These are phyloP conservation scores for Alcis repandata DNA, from an alignment of 2,888 invertebrate species.

Conservation along the genomic window DNA sequence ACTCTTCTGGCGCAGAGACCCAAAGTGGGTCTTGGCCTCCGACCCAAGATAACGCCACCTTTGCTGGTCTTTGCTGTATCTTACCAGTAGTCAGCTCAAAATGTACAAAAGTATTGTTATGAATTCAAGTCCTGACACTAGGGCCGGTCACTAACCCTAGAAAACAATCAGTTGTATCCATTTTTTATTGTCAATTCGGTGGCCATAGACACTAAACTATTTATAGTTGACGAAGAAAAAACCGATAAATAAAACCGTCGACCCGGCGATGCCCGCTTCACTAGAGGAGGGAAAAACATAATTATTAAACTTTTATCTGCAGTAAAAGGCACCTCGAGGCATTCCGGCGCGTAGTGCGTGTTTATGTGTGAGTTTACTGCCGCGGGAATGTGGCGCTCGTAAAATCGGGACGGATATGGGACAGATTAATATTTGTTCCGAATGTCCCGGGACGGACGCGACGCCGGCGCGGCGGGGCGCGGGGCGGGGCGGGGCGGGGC, in stretches of 20 bases:
- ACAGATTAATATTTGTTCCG: constrained; percentile 43
- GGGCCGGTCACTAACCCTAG: too few relatives aligned
- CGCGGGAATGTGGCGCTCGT: constrained; percentile 33
- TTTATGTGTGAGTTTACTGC: constrained; percentile 27
- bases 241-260: constrained; percentile 4
- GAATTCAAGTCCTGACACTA: too few relatives aligned
- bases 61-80: too few relatives aligned
- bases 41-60: too few relatives aligned
- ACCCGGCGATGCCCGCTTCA: constrained; percentile 14
- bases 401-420: constrained; percentile 45
- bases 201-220: neutral
- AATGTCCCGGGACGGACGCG: constrained; percentile 16
- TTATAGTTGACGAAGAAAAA: neutral
- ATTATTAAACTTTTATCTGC: constrained; percentile 43
- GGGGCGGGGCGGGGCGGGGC: too few relatives aligned
- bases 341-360: constrained; percentile 25
- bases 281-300: constrained; percentile 23
- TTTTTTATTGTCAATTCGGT: neutral
- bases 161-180: neutral
- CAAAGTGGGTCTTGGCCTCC: too few relatives aligned
- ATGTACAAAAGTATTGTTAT: too few relatives aligned
- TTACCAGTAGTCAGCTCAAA: too few relatives aligned
- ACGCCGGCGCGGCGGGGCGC: constrained; percentile 19
- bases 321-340: constrained; percentile 36
- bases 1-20: too few relatives aligned